These are phyloP conservation scores for Oceanodroma tethys DNA, from an alignment of 2,113 vertebrate species.

Conservation along the genomic window DNA sequence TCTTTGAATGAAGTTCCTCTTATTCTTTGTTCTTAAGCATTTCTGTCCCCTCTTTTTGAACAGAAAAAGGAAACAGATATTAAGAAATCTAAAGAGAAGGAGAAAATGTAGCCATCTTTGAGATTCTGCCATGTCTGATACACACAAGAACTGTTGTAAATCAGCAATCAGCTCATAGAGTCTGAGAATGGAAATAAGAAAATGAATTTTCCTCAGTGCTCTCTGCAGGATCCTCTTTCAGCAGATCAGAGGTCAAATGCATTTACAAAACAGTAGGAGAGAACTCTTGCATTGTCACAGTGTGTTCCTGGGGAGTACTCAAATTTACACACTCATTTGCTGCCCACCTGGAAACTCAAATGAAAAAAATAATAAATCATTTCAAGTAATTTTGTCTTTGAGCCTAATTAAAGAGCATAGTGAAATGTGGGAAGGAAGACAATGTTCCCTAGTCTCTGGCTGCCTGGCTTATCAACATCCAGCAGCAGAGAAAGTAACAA, in stretches of 20 bases:
- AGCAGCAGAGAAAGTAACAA: background rate
- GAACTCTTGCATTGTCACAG: background rate
- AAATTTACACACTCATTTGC: background rate
- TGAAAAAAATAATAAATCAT: background rate
- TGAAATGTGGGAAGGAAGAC: background rate
- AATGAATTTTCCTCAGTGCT: background rate
- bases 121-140: background rate
- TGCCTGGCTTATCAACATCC: background rate
- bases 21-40: background rate
- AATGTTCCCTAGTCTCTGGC: background rate
- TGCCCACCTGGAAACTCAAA: background rate
- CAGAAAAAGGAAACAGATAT: background rate
- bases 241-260: constrained; percentile 5
- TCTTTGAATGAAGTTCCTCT: background rate
- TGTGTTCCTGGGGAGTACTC: background rate
- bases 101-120: constrained; percentile 8
- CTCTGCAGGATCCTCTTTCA: constrained; percentile 9
- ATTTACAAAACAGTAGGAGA: constrained; percentile 4
- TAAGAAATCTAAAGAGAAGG: background rate
- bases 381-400: background rate
- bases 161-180: background rate
- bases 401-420: background rate
- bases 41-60: constrained; percentile 2
- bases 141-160: background rate
- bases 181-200: background rate